These are phyloP conservation scores for Dexiosoma caninum DNA, from an alignment of 2,888 invertebrate genomes.

Conservation along the genomic window DNA sequence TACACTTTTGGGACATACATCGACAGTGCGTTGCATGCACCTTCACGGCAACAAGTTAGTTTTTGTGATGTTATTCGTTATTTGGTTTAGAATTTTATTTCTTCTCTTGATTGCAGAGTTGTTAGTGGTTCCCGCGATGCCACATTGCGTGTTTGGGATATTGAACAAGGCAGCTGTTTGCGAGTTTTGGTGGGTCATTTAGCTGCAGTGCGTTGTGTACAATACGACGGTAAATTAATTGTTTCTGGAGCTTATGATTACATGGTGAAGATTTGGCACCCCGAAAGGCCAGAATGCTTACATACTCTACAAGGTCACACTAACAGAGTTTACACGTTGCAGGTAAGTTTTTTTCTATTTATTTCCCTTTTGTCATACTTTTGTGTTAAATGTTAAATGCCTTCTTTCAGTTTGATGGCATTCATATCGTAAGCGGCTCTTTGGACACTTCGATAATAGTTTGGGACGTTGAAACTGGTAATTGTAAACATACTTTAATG, in stretches of 20 bases:
- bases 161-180: conserved; percentile 92
- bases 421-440: conserved; percentile 98
- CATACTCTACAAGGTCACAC: conserved; percentile 98
- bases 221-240: conserved; percentile 96
- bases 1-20: conserved; percentile 97
- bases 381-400: too few species aligned
- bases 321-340: conserved; percentile 98
- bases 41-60: conserved; percentile 92
- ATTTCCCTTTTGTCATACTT: neutral
- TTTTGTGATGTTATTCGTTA: neutral
- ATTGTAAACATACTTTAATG: conserved; percentile 94
- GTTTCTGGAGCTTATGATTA: conserved; percentile 99
- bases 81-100: neutral
- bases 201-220: conserved; percentile 98
- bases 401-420: conserved; percentile 91
- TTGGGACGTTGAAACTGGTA: conserved; percentile 96
- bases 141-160: conserved; percentile 97
- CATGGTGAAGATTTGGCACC: conserved; percentile 99
- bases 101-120: too few species aligned
- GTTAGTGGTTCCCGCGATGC: conserved; percentile 99
- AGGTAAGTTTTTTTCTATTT: conserved; percentile 81
- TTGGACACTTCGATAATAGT: conserved; percentile 98
- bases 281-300: conserved; percentile 94
- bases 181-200: conserved; percentile 96
- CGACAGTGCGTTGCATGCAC: conserved; percentile 99